Base-by-base conservation (phyloP, 2,888 invertebrate genomes). In the Encarsia formosa region DNA sequence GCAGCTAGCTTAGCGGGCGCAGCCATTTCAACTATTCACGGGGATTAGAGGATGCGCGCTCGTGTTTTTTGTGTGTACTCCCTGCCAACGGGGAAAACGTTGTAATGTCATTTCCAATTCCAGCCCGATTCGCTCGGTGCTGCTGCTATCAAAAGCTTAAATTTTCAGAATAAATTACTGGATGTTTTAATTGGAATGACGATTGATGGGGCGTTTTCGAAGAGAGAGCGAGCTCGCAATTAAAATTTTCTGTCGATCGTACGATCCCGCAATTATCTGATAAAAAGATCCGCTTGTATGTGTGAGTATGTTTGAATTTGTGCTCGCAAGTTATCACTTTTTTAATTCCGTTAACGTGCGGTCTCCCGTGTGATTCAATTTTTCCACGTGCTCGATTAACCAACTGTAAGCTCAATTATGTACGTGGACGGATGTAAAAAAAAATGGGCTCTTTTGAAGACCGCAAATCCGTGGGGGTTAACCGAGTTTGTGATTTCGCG, bases 11-110 rank as follows among this genome's bases (percentile, higher is more conserved):
- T 56, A 54, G 44, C 47, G 22, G 24, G 47, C 57, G 50, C 56
- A 63, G 57, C n/a, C 52, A 67, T 66, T 65, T 65, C 61, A 61
- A 63, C 61, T 63, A 65, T 66, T 63, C 58, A 51, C 37, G 35
- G 47, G 52, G 59, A 52, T 52, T 52, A 52, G 46, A 50, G 44
- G 15, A 4, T 15, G 6, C 26, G 6, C 26, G 6, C 43, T 24
- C 41, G 29, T 42, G 49, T 52, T 49, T 52, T 52, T 48, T 49
- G 45, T 49, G 32, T 45, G 45, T 39, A 46, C 46, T 56, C 49
- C 46, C 46, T n/a, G n/a, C n/a, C n/a, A n/a, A n/a, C n/a, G n/a
- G n/a, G n/a, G n/a, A n/a, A n/a, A n/a, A n/a, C 46, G 35, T 47
- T 54, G 38, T 39, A 49, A 49, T 49, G 47, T 54, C 50, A 43